Percentiles rank a stretch among this genome's conserved stretches.
Evolutionary conservation across 2,888 invertebrate genomes (phyloP).

Genomic region (Anorthoa munda): DNA sequence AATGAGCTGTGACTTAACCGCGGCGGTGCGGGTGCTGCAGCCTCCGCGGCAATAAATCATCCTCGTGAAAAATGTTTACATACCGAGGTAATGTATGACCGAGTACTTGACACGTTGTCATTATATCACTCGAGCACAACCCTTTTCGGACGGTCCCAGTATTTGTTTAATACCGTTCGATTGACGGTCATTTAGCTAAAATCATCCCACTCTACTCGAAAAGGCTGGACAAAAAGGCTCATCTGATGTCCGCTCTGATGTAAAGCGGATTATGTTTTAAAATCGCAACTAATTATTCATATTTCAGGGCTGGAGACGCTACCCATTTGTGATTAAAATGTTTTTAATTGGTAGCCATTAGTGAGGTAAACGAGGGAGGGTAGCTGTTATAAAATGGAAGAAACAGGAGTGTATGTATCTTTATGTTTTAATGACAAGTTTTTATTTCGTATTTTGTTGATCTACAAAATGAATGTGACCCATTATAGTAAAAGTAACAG

Average conservation of each 20-base stretch:
- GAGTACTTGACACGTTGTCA: constrained; percentile 55
- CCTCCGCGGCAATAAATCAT: constrained; percentile 63
- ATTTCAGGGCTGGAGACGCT: constrained; percentile 4
- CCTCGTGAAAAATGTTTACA: constrained; percentile 59
- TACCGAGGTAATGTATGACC: constrained; percentile 56
- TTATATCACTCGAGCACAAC: constrained; percentile 43
- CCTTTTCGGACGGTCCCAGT: constrained; percentile 44
- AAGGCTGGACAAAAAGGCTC: constrained; percentile 7
- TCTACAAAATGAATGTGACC: not conserved
- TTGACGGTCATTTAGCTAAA: constrained; percentile 40
- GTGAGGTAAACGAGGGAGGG: constrained; percentile 5
- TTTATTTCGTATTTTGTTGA: not conserved
- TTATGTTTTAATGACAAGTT: not conserved
- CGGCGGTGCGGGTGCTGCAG: constrained; percentile 43
- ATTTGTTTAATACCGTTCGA: constrained; percentile 47
- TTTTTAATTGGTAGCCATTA: constrained; percentile 26
- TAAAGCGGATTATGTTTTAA: constrained; percentile 17
- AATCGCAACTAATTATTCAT: constrained; percentile 24
- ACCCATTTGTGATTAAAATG: constrained; percentile 10
- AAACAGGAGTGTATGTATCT: not conserved
- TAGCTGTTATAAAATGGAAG: not conserved
- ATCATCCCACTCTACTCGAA: constrained; percentile 5
- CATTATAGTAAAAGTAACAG: constrained; percentile 15
- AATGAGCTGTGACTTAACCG: constrained; percentile 66
- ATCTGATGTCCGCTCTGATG: not conserved